These are phyloP conservation scores for Amphiprion ocellaris DNA, from an alignment of 2,113 vertebrate genomes.

Conservation along the genomic window DNA sequence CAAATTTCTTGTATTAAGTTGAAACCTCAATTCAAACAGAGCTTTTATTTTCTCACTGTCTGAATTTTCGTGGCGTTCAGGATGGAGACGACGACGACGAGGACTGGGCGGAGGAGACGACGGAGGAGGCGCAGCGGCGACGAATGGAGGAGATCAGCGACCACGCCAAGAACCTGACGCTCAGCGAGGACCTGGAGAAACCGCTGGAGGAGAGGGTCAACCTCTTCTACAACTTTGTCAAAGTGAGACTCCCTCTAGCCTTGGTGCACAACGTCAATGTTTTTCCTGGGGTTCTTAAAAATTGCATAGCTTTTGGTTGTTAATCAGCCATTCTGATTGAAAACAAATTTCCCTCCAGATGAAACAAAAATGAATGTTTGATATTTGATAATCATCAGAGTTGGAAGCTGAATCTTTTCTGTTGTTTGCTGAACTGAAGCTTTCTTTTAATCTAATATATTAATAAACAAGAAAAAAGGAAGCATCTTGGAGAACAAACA, in stretches of 20 bases:
- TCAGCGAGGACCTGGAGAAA: slow-evolving; percentile 95
- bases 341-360: too few relatives aligned
- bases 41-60: rapidly evolving
- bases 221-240: slow-evolving; percentile 96
- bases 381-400: too few relatives aligned
- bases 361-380: too few relatives aligned
- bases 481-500: too few relatives aligned
- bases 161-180: slow-evolving; percentile 95
- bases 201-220: slow-evolving; percentile 96
- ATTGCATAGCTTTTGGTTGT: too few relatives aligned
- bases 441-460: too few relatives aligned
- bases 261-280: too few relatives aligned
- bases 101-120: slow-evolving; percentile 98
- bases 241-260: slow-evolving; percentile 80
- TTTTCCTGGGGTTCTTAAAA: too few relatives aligned
- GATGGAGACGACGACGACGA: slow-evolving; percentile 94
- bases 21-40: not conserved
- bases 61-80: slow-evolving; percentile 62
- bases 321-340: too few relatives aligned
- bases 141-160: slow-evolving; percentile 99
- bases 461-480: too few relatives aligned
- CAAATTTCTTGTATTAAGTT: not conserved
- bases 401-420: too few relatives aligned
- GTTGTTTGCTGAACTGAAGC: too few relatives aligned
- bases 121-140: slow-evolving; percentile 94